Percentiles rank a stretch among this genome's conserved stretches.
These are phyloP conservation scores for Gymnobelideus leadbeateri DNA, from an alignment of 2,113 vertebrate species.

Conservation along the genomic window DNA sequence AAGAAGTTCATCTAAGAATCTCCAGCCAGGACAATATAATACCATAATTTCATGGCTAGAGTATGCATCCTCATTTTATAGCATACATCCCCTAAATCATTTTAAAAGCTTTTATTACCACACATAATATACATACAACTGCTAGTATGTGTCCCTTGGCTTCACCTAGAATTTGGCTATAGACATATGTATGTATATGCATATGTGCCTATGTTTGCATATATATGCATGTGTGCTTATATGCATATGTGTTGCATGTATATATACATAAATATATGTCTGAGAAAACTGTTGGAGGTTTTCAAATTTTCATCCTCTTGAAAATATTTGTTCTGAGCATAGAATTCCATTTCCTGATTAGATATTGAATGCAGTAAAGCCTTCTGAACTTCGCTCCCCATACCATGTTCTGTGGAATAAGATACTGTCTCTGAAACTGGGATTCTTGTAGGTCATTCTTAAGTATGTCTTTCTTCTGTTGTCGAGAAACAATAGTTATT, in stretches of 20 bases:
- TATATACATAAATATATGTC: not conserved
- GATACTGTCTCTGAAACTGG: constrained; percentile 11
- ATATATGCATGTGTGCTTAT: not conserved
- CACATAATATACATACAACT: not conserved
- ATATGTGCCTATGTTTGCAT: not conserved
- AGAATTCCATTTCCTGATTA: constrained; percentile 34
- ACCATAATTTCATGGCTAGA: constrained; percentile 58
- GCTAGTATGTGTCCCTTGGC: constrained; percentile 40
- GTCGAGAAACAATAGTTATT: constrained; percentile 74
- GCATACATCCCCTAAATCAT: constrained; percentile 37
- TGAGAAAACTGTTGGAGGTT: constrained; percentile 13
- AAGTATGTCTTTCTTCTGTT: constrained; percentile 63
- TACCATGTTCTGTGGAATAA: constrained; percentile 31
- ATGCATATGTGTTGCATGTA: not conserved
- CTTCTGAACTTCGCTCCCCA: constrained; percentile 34
- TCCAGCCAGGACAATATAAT: constrained; percentile 31
- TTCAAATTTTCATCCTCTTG: constrained; percentile 29
- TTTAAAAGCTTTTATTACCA: constrained; percentile 52
- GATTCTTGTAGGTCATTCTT: constrained; percentile 53
- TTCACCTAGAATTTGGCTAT: constrained; percentile 33
- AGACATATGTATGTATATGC: not conserved
- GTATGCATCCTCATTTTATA: constrained; percentile 26
- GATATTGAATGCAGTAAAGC: constrained; percentile 36
- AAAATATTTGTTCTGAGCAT: constrained; percentile 15
- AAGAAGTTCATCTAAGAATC: constrained; percentile 38